Conservation (phyloP, 2,113 vertebrate genomes). For the Enhydra lutris region DNA sequence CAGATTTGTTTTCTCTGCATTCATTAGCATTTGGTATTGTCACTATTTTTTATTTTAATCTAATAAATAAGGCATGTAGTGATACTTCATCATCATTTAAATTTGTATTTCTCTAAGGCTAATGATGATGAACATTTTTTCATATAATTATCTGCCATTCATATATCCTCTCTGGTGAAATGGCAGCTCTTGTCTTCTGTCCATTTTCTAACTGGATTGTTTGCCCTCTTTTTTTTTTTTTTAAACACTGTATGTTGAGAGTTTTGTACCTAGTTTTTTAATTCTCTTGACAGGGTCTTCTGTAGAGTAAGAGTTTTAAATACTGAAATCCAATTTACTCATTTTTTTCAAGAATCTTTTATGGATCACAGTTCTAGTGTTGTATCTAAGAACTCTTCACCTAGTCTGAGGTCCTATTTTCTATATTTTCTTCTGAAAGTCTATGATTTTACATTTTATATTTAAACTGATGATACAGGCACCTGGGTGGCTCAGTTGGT, state of each 20-base stretch:
- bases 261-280: background rate
- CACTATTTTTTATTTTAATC: background rate
- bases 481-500: no score
- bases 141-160: background rate
- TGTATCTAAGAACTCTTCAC: background rate
- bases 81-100: background rate
- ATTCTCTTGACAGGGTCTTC: background rate
- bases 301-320: background rate
- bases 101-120: background rate
- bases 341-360: background rate
- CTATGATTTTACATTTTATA: background rate
- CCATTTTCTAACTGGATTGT: background rate
- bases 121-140: background rate
- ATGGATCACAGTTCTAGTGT: background rate
- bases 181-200: background rate
- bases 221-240: background rate
- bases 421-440: background rate
- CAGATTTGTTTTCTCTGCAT: background rate
- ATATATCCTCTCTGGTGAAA: background rate
- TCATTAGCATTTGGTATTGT: background rate
- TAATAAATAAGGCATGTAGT: background rate
- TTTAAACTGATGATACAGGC: background rate
- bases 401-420: background rate
- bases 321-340: background rate
- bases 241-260: background rate